These are phyloP conservation scores for Scomber scombrus DNA, from an alignment of 2,113 vertebrate genomes.

Conservation along the genomic window DNA sequence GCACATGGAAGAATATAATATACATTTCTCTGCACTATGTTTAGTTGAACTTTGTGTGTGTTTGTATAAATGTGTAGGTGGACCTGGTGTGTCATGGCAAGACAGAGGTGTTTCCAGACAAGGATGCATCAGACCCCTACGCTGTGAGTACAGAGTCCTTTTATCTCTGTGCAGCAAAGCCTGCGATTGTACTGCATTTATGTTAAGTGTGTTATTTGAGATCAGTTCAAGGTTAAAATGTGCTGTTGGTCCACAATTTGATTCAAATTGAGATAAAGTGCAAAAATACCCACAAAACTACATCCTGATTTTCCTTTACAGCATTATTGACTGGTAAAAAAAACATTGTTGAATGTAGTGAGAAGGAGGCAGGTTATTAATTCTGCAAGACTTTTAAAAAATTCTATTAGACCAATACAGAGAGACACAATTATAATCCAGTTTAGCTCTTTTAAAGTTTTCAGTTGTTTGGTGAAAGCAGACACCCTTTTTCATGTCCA, in stretches of 20 bases:
- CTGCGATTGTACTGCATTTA: neutral
- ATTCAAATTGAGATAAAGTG: neutral
- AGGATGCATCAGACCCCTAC: conserved; percentile 91
- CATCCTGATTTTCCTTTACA: neutral
- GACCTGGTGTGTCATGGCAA: conserved; percentile 95
- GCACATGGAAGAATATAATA: neutral
- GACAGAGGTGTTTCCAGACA: conserved; percentile 93
- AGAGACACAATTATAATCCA: too few relatives aligned
- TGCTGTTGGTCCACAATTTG: neutral
- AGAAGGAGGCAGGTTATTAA: neutral
- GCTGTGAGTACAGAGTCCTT: conserved; percentile 83
- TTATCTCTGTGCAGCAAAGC: neutral
- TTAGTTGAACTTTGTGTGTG: neutral
- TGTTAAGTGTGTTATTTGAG: neutral
- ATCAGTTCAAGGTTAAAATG: neutral
- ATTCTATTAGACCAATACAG: too few relatives aligned
- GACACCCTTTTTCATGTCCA: too few relatives aligned
- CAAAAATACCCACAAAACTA: too few relatives aligned
- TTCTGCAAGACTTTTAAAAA: too few relatives aligned
- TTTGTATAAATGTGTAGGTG: conserved; percentile 84
- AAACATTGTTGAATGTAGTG: neutral
- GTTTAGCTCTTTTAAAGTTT: too few relatives aligned
- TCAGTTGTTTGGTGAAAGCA: too few relatives aligned
- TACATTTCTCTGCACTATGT: neutral
- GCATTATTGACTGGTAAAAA: neutral